Base-by-base conservation (phyloP, 2,113 vertebrate species). In the Hypomesus transpacificus region DNA sequence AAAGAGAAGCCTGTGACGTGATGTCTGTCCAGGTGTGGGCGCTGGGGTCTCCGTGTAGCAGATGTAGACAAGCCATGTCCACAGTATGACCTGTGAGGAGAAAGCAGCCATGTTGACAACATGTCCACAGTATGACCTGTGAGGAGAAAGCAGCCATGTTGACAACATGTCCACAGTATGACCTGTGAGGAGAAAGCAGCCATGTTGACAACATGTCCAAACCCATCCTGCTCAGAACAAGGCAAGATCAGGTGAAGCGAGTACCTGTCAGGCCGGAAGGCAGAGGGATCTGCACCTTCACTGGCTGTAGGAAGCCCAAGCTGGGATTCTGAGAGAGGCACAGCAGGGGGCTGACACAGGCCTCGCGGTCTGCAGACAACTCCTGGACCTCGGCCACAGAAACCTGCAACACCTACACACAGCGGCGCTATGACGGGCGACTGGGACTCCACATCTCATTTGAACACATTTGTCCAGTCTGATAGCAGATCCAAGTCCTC, bases 261-360 rank as follows among this genome's bases (percentile, higher is more conserved):
- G n/a, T 82, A 99, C 97, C 96, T 89, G 93, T 94, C 74, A 98
- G 51, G 0, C 95, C 95, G 0, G 90, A 77, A 0, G 97, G 97
- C 72, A 99, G 87, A 0, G 96, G 96, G 34, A 99, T 86, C 89
- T 98, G 97, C 80, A 99, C 92, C 69, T 88, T 96, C 69, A 99
- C 85, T 3, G 95, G 95, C 24, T 78, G 91, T 24, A 99, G 93
- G 86, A 98, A 99, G 79, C 90, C 63, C 21, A 69, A 75, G 1
- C 60, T 85, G 60, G 88, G 91, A 56, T 83, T 92, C 90, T 98
- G 96, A 5, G 94, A 93, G 66, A 99, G 94, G 80, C 89, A 94
- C 68, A 99, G 89, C 20, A 99, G 82, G 20, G 95, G 93, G 69
- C 96, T 94, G 34, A 89, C 89, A 0, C 87, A 87, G 1, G 92